A percentile compares a stretch with the other conserved stretches of the same genome.
These are phyloP conservation scores for Machimus atricapillus DNA, from an alignment of 2,888 invertebrate genomes.

Conservation along the genomic window DNA sequence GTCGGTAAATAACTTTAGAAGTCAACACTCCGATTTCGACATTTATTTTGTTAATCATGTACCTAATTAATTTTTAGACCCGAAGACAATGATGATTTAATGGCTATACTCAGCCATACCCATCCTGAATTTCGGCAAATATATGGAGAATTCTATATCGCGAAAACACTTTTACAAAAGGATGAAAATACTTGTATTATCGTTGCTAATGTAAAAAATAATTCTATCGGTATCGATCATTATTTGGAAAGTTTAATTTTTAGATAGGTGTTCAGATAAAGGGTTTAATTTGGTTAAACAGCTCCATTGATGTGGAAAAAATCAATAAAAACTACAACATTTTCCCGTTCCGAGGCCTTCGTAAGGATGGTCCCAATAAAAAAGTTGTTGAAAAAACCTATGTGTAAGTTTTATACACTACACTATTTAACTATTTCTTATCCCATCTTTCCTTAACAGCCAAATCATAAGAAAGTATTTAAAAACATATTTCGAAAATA, in stretches of 20 bases:
- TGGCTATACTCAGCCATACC: constrained; percentile 66
- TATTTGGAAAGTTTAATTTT: background rate
- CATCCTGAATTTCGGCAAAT: constrained; percentile 63
- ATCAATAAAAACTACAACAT: background rate
- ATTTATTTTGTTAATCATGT: no score
- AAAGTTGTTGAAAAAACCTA: background rate
- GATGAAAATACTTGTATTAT: constrained; percentile 55
- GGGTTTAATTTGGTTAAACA: background rate
- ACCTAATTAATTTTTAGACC: constrained; percentile 63
- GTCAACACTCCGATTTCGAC: no score
- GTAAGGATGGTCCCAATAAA: background rate
- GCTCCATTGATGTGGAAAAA: background rate
- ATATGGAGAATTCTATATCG: constrained; percentile 71
- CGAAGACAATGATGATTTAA: constrained; percentile 74
- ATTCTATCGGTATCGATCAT: background rate
- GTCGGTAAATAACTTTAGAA: no score
- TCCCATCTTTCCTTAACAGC: background rate
- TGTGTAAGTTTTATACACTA: background rate
- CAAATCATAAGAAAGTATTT: background rate
- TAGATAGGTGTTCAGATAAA: background rate
- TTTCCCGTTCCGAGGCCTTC: background rate
- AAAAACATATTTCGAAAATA: background rate
- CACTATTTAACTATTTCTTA: background rate
- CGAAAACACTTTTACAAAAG: constrained; percentile 66
- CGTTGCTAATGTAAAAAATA: constrained; percentile 64